Evolutionary conservation across 2,113 vertebrate genomes (phyloP).

Genomic region (Pygoscelis antarcticus): DNA sequence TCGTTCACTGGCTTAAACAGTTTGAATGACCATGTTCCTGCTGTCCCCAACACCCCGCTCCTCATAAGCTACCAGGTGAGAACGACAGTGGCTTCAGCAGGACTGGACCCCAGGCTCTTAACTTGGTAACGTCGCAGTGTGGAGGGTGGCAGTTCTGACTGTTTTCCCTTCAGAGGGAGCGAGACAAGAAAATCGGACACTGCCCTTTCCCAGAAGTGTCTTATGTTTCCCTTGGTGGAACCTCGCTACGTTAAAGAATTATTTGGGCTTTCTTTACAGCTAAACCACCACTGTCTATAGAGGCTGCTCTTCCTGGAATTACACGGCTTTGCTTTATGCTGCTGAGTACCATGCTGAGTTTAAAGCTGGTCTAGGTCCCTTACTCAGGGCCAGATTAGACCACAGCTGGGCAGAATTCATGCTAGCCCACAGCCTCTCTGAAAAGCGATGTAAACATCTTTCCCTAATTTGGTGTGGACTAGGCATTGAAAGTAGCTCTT

Average conservation of each 20-base stretch:
- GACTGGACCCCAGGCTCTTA: background rate
- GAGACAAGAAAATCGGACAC: background rate
- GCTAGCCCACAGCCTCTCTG: background rate
- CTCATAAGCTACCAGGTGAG: constrained; percentile 89
- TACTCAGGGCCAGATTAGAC: background rate
- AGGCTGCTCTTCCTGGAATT: background rate
- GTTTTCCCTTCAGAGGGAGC: background rate
- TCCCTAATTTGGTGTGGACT: background rate
- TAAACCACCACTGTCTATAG: background rate
- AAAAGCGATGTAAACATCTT: background rate
- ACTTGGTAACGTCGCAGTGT: fast-evolving
- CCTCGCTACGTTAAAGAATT: fast-evolving
- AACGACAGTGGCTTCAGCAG: background rate
- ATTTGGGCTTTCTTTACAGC: background rate
- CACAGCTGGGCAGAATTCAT: background rate
- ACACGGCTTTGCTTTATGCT: background rate
- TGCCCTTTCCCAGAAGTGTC: background rate
- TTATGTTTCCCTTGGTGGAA: background rate
- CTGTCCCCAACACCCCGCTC: constrained; percentile 84
- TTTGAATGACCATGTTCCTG: constrained; percentile 78
- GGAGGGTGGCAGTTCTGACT: background rate
- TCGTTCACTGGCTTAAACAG: constrained; percentile 81
- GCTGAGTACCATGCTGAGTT: background rate
- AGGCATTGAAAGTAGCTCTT: background rate
- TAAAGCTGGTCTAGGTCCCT: background rate